A percentile compares a stretch with the other conserved stretches of the same genome.
Conservation (phyloP, 2,888 invertebrate genomes). For the Thymelicus acteon region DNA sequence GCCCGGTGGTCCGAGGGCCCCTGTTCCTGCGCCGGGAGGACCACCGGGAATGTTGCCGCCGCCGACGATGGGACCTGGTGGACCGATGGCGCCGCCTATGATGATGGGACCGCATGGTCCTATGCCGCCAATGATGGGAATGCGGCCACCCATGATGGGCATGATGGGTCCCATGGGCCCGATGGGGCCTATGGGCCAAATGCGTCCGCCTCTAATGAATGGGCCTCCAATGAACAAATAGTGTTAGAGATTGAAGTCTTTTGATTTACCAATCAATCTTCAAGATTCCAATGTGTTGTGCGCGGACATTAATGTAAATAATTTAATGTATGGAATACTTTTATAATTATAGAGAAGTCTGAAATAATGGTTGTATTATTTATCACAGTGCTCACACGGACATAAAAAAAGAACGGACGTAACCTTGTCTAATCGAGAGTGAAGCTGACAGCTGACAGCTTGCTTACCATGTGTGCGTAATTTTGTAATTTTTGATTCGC, state of each 20-base stretch:
- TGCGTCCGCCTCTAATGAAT: slow-evolving; percentile 90
- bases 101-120: slow-evolving; percentile 93
- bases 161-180: slow-evolving; percentile 85
- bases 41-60: slow-evolving; percentile 86
- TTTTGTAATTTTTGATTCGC: too few relatives aligned
- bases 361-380: slow-evolving; percentile 3
- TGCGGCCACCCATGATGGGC: slow-evolving; percentile 88
- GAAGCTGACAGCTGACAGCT: too few relatives aligned
- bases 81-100: slow-evolving; percentile 90
- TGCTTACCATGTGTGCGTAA: too few relatives aligned
- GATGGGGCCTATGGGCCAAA: slow-evolving; percentile 89
- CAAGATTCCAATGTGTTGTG: neutral
- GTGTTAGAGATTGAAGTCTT: slow-evolving; percentile 38
- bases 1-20: slow-evolving; percentile 81
- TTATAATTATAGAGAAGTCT: slow-evolving; percentile 24
- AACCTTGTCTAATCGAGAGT: too few relatives aligned
- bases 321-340: slow-evolving; percentile 10
- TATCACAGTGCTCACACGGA: too few relatives aligned
- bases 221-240: slow-evolving; percentile 87
- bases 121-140: slow-evolving; percentile 91
- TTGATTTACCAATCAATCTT: slow-evolving; percentile 10
- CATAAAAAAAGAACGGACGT: too few relatives aligned
- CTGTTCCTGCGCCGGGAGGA: slow-evolving; percentile 83
- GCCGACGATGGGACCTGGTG: slow-evolving; percentile 87
- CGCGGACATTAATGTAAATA: neutral